Base-by-base conservation (phyloP, 2,113 vertebrate genomes). In the Leptocoma aspasia region DNA sequence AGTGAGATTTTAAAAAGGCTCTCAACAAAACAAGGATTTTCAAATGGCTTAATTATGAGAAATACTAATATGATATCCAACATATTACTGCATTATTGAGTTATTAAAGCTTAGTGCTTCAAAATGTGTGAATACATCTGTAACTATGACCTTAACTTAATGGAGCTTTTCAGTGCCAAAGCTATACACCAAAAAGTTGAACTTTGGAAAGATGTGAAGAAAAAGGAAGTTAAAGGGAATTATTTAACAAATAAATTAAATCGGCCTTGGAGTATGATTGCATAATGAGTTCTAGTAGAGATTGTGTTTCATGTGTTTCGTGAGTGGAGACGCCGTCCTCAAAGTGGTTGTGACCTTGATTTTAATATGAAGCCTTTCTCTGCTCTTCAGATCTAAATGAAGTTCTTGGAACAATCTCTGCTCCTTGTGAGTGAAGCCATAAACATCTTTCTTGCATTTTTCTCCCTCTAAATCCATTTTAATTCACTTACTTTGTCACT, bases 241-340 rank as follows among this genome's bases (percentile, higher is more conserved):
- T 86, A 76, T 23, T 89, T 66, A 78, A 86, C 72, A 68, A 71
- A 41, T 90, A 93, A 84, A 90, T 83, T 92, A 75, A 68, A 71
- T 88, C 82, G 44, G 17, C 47, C n/a, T 47, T 96, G 24, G 23
- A 47, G 39, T 68, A 26, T 1, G 31, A 41, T 86, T 94, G 76
- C 64, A 8, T 92, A 94, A 71, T 77, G 31, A 68, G 66, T 92
- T 96, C 60, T 86, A 33, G 68, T 8, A 21, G 68, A 92, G 85
- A 93, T 93, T 93, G 71, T 91, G 54, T 97, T 96, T 96, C 85
- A 65, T 83, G 42, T 89, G 68, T 84, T 95, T 94, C 33, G 1
- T 73, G 77, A 44, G 44, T 20, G 65, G 31, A 42, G 83, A 42
- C 6, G 2, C 76, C 90, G 69, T 65, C 28, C 47, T 90, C 57